Evolutionary conservation across 2,113 vertebrate species (phyloP), one percentile per base, ranked within the genome.

Genomic region (Callipepla californica): DNA sequence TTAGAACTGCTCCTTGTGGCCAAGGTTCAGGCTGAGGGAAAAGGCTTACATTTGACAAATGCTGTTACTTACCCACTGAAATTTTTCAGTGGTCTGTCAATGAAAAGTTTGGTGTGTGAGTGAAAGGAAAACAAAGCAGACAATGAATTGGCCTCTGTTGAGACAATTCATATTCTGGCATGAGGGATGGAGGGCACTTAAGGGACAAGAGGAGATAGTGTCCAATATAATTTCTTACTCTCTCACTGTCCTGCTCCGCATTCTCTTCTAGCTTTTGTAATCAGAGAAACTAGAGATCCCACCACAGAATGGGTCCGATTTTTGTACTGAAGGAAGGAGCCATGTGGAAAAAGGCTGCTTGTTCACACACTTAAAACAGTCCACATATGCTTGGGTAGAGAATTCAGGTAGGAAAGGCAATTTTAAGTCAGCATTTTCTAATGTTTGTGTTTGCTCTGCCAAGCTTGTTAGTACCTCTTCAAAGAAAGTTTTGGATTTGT

Each of bases 391-490:
- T 72, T 45, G 16, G 26, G 76, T 66, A 30, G 36, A 59, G 30
- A 76, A 61, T 86, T 70, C 77, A 90, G 53, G 57, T 57, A 74
- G 57, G 36, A 91, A 88, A 90, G 45, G 13, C 68, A 78, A 90
- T 80, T 78, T 90, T 48, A 80, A 83, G 74, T 80, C 63, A 75
- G 6, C 55, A 17, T 87, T 94, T 95, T 63, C 51, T 78, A 80
- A 57, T 1, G 10, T 78, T 68, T 9, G 0, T 53, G 42, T 10
- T 45, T 86, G 40, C 50, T 87, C 65, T 82, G 34, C 40, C 18
- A 65, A 85, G 55, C 11, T 86, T 42, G n/a, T 85, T 69, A 74
- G 50, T 65, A 77, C 80, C 94, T 59, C 48, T 80, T 78, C 80
- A 62, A 88, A 90, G 83, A 0, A 1, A 8, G 13, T 6, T 3